phyloP scores from a whole-genome alignment of 2,113 vertebrate species.

The Delphinus delphis region DNA sequence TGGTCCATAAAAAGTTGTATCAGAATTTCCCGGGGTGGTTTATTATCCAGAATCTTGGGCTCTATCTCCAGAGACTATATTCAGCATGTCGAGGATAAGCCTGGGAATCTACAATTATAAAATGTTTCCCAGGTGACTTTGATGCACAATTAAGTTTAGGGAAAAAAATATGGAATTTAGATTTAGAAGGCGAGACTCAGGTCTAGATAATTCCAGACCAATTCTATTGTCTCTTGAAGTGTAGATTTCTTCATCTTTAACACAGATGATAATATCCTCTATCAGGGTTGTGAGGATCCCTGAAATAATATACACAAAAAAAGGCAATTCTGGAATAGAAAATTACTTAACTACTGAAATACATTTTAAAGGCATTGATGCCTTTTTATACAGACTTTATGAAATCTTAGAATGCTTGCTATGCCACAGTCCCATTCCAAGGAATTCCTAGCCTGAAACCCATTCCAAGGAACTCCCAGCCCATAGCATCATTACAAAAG shows the following conservation, averaged over 20 bases:
- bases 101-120: not conserved
- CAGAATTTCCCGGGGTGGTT: not conserved
- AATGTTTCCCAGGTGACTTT: not conserved
- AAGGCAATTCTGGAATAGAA: not conserved
- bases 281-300: not conserved
- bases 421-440: not conserved
- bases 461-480: not conserved
- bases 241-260: not conserved
- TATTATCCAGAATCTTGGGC: not conserved
- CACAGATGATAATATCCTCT: not conserved
- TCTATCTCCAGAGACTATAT: not conserved
- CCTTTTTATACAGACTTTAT: not conserved
- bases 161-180: not conserved
- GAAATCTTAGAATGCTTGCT: not conserved
- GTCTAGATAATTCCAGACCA: not conserved
- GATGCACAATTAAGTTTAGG: not conserved
- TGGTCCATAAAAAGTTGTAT: not conserved
- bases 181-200: not conserved
- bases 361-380: not conserved
- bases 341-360: not conserved
- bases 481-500: not conserved
- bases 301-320: not conserved
- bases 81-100: not conserved
- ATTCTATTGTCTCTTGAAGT: not conserved
- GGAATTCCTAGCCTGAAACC: not conserved